A percentile compares a stretch with the other conserved stretches of the same genome.
Conservation (phyloP, 2,113 vertebrate species). For the Donacobius atricapilla region DNA sequence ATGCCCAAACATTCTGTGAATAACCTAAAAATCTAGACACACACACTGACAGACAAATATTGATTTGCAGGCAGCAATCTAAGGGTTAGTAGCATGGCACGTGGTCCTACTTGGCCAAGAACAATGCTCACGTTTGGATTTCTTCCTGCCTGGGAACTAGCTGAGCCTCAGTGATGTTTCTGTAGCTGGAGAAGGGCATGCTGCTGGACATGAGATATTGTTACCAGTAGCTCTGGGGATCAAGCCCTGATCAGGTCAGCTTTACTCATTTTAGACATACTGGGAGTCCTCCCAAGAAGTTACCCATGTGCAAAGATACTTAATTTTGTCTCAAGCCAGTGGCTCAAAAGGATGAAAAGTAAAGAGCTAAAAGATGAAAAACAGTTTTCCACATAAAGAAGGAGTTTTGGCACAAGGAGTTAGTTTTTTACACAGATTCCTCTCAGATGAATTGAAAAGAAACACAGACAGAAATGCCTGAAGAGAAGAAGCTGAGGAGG, state of each 20-base stretch:
- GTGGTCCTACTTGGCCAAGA: not conserved
- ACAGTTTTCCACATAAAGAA: not conserved
- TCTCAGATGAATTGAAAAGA: not conserved
- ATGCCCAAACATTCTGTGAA: not conserved
- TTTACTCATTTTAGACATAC: not conserved
- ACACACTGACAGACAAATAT: not conserved
- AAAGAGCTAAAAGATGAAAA: not conserved
- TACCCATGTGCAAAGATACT: not conserved
- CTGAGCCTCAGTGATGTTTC: not conserved
- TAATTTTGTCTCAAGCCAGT: not conserved
- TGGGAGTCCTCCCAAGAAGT: not conserved
- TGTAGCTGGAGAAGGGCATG: not conserved
- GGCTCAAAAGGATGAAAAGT: not conserved
- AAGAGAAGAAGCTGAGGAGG: not conserved
- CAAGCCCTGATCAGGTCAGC: not conserved
- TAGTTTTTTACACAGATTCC: not conserved
- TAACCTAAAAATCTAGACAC: not conserved
- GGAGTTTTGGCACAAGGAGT: not conserved
- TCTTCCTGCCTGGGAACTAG: not conserved
- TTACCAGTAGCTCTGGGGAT: not conserved
- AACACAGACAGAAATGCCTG: not conserved
- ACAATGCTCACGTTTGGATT: not conserved
- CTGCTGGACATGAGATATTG: not conserved
- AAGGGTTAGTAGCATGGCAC: not conserved
- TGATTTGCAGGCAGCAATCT: not conserved